These are phyloP conservation scores for Apeira syringaria DNA, from an alignment of 2,888 invertebrate genomes.

Conservation along the genomic window DNA sequence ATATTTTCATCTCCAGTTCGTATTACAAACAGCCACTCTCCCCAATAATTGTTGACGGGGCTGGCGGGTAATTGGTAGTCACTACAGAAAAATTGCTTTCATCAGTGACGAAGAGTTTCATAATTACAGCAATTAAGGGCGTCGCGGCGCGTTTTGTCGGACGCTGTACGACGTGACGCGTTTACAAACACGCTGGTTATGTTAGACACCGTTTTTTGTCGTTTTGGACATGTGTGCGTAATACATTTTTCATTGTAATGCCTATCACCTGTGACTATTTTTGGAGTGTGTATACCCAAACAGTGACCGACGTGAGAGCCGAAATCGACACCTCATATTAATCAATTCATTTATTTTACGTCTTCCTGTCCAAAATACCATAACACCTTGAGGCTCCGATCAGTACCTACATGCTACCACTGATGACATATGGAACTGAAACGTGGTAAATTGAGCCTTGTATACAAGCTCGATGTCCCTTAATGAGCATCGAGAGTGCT, in stretches of 20 bases:
- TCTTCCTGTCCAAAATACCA: no score
- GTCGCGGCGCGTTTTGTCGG: conserved; percentile 61
- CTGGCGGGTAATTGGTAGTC: conserved; percentile 68
- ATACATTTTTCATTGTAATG: conserved; percentile 16
- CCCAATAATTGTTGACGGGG: conserved; percentile 62
- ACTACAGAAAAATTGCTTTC: conserved; percentile 77
- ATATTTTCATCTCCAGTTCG: conserved; percentile 55
- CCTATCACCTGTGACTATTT: neutral
- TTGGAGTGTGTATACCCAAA: no score
- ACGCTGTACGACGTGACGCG: conserved; percentile 64
- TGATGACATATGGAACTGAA: no score
- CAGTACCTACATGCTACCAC: no score
- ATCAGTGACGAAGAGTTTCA: conserved; percentile 78
- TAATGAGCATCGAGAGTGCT: no score
- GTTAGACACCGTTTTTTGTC: conserved; percentile 11
- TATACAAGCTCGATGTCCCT: no score
- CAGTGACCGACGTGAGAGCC: no score
- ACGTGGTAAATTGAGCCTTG: no score
- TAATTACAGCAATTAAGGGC: conserved; percentile 74
- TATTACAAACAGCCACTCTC: conserved; percentile 63
- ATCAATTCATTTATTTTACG: no score
- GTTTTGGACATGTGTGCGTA: conserved; percentile 17
- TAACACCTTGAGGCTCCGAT: no score
- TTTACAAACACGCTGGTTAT: conserved; percentile 48
- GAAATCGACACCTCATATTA: no score